Evolutionary conservation across 2,113 vertebrate species (phyloP).

Genomic region (Pitta sordida): DNA sequence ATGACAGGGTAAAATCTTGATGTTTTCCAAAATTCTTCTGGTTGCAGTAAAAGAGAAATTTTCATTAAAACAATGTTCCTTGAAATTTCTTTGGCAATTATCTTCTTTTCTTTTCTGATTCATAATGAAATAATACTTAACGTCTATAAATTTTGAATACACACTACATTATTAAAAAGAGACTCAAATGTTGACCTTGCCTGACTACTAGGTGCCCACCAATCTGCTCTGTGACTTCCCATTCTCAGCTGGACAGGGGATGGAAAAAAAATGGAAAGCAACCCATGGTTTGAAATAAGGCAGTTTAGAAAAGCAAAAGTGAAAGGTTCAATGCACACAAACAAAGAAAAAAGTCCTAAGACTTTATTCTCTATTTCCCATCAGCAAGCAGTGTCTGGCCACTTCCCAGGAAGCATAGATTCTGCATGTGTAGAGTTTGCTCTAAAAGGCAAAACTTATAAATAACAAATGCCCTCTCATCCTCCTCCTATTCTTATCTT

Average conservation of each 20-base stretch:
- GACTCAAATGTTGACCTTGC: accelerated
- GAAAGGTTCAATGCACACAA: background rate
- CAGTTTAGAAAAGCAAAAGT: background rate
- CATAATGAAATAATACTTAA: background rate
- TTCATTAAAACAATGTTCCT: background rate
- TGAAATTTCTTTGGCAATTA: background rate
- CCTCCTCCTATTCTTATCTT: background rate
- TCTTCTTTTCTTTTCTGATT: background rate
- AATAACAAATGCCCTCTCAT: background rate
- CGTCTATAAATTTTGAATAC: background rate
- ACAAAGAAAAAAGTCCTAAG: background rate
- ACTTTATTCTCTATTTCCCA: background rate
- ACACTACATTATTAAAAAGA: background rate
- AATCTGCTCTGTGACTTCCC: background rate
- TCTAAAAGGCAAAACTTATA: background rate
- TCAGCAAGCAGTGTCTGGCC: background rate
- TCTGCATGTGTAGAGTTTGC: background rate
- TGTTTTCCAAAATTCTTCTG: background rate
- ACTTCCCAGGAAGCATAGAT: background rate
- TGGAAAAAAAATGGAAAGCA: background rate
- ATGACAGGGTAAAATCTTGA: background rate
- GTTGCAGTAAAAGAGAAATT: background rate
- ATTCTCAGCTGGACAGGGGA: background rate
- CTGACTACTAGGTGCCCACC: background rate
- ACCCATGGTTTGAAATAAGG: too few species aligned